These are phyloP conservation scores for Sebastes dallii DNA, from an alignment of 2,797 vertebrate genomes.

Conservation along the genomic window DNA sequence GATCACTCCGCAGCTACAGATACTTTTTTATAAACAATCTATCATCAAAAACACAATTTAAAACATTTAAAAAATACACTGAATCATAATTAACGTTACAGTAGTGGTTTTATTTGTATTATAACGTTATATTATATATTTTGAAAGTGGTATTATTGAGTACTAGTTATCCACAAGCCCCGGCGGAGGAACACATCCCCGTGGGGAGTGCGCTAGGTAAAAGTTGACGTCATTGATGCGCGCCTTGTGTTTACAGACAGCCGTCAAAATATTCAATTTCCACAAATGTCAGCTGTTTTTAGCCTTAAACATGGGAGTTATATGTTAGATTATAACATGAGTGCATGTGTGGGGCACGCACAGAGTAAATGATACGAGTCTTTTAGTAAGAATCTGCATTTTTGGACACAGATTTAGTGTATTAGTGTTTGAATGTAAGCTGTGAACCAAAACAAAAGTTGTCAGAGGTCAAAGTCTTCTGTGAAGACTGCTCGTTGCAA, in stretches of 20 bases:
- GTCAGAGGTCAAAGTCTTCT: neutral
- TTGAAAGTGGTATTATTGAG: neutral
- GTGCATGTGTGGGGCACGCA: accelerated
- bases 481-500: no score
- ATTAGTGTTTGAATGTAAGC: neutral
- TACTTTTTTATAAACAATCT: neutral
- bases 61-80: accelerated
- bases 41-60: accelerated
- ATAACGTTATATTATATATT: accelerated
- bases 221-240: constrained; percentile 50
- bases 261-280: neutral
- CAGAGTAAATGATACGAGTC: accelerated
- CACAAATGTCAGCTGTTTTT: neutral
- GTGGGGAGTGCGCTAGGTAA: accelerated
- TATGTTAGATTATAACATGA: neutral
- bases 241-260: constrained; percentile 68
- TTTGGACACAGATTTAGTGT: neutral
- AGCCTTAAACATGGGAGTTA: accelerated
- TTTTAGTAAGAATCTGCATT: neutral
- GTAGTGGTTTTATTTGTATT: accelerated
- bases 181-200: constrained; percentile 54
- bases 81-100: accelerated
- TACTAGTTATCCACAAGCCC: constrained; percentile 34
- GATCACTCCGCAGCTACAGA: constrained; percentile 54
- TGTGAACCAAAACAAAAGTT: constrained; percentile 14